Evolutionary conservation across 2,113 vertebrate species (phyloP).

Genomic region (Spea multiplicata): DNA sequence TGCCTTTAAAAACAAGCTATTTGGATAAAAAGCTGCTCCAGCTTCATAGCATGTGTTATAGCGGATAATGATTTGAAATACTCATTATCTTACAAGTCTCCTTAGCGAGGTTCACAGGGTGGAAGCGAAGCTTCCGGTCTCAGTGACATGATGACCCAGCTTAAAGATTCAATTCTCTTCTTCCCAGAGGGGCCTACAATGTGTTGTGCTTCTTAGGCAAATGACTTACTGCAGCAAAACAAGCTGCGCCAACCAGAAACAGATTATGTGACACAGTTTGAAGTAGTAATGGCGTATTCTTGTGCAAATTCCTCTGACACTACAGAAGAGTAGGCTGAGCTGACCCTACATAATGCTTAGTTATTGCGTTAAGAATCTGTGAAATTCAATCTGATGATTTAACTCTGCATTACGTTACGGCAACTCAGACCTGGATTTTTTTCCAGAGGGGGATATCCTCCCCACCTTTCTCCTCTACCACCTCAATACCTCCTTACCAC

Average conservation of each 20-base stretch:
- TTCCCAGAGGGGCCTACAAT: neutral
- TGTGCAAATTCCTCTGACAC: neutral
- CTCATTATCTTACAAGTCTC: conserved; percentile 21
- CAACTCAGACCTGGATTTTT: no score
- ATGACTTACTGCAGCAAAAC: conserved; percentile 5
- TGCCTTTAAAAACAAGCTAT: conserved; percentile 31
- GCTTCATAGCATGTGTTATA: conserved; percentile 15
- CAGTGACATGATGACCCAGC: conserved; percentile 4
- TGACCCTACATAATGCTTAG: no score
- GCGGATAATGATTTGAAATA: conserved; percentile 30
- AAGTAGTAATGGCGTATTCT: neutral
- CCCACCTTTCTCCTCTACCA: no score
- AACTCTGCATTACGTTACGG: no score
- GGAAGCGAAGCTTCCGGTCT: neutral
- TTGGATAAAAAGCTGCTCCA: conserved; percentile 15
- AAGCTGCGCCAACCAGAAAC: neutral
- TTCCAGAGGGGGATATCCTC: no score
- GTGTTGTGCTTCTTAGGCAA: neutral
- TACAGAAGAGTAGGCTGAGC: no score
- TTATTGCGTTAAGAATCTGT: no score
- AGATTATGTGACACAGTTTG: neutral
- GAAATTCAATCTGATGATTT: no score
- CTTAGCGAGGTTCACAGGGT: conserved; percentile 3
- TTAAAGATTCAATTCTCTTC: neutral
- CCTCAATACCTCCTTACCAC: no score